These are phyloP conservation scores for Sebastes variabilis DNA, from an alignment of 2,797 vertebrate genomes.

Conservation along the genomic window DNA sequence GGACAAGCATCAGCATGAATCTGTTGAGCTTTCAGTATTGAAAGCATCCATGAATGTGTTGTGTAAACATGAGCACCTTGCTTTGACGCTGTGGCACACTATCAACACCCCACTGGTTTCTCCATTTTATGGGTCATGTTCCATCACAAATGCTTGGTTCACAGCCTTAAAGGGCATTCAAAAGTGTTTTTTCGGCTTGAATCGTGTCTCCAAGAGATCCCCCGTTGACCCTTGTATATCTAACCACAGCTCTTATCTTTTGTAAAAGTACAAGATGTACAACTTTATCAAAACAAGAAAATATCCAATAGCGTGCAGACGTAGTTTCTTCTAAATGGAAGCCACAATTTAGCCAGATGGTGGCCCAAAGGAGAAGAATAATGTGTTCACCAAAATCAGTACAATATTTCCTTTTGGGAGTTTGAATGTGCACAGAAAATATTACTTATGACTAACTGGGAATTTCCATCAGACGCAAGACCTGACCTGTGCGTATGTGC, in stretches of 20 bases:
- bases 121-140: neutral
- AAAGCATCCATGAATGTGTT: neutral
- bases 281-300: neutral
- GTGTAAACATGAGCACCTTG: neutral
- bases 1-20: neutral
- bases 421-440: neutral
- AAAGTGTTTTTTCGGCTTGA: neutral
- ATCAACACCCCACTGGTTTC: neutral
- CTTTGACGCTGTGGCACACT: neutral
- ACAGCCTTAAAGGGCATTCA: neutral
- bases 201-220: neutral
- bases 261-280: neutral
- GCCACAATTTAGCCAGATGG: neutral
- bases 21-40: constrained; percentile 10
- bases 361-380: neutral
- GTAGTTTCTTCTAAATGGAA: neutral
- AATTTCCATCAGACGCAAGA: neutral
- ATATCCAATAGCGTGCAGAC: neutral
- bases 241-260: neutral
- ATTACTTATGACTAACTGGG: neutral
- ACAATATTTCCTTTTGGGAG: neutral
- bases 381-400: neutral
- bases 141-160: neutral
- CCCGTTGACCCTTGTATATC: neutral
- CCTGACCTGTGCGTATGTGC: neutral